phyloP scores from a whole-genome alignment of 2,797 vertebrate species.

The Australoheros facetus region DNA sequence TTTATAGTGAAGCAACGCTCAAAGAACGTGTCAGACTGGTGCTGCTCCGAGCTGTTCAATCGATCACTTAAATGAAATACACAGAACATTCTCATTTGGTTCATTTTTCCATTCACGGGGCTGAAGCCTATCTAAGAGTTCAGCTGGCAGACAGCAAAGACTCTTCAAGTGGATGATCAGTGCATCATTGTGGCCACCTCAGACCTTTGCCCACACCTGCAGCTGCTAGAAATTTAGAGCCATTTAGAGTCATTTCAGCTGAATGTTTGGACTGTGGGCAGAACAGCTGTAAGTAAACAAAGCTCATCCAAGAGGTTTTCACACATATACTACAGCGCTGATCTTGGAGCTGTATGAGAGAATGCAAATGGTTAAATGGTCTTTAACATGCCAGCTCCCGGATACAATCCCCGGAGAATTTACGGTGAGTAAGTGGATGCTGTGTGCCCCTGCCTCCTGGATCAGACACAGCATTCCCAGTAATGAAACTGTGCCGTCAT shows the following conservation, averaged over 20 bases:
- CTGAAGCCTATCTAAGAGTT: neutral
- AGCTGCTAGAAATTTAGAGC: constrained; percentile 6
- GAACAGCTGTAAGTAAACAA: neutral
- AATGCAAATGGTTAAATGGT: neutral
- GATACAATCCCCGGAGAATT: neutral
- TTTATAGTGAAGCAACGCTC: constrained; percentile 18
- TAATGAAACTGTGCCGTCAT: neutral
- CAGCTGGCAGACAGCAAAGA: neutral
- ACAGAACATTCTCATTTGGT: neutral
- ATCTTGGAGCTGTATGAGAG: neutral
- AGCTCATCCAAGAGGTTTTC: neutral
- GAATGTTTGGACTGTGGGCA: constrained; percentile 5
- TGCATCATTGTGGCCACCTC: neutral
- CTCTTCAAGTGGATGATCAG: neutral
- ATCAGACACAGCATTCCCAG: neutral
- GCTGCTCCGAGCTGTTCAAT: neutral
- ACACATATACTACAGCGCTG: neutral
- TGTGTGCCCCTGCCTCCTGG: neutral
- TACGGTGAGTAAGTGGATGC: neutral
- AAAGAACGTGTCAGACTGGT: constrained; percentile 5
- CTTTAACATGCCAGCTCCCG: neutral
- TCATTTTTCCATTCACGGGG: neutral
- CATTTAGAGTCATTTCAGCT: neutral
- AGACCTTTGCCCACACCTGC: neutral
- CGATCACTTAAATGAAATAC: constrained; percentile 1